phyloP scores from a whole-genome alignment of 1,140 invertebrate species.

The Drosophila auraria region DNA sequence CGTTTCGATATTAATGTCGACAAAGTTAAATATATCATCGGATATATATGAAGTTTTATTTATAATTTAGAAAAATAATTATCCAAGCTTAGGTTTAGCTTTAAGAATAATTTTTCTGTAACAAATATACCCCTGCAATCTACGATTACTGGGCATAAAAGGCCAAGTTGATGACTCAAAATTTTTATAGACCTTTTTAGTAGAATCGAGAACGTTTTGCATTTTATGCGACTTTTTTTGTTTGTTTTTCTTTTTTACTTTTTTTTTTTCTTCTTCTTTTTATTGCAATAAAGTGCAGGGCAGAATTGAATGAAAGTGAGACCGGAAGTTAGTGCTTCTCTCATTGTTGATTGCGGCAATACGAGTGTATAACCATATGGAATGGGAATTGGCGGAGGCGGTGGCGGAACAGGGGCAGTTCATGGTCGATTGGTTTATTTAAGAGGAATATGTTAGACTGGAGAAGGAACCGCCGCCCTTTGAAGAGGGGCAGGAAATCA shows the following conservation, averaged over 20 bases:
- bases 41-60: no score
- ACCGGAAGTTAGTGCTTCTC: constrained; percentile 62
- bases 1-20: no score
- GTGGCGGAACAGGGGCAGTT: constrained; percentile 19
- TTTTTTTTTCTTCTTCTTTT: neutral
- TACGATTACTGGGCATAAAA: neutral
- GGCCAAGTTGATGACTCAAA: constrained; percentile 56
- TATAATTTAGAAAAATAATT: no score
- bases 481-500: constrained; percentile 27
- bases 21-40: no score
- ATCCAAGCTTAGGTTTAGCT: neutral
- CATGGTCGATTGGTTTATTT: constrained; percentile 47
- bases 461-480: constrained; percentile 4
- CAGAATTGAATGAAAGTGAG: constrained; percentile 65
- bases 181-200: constrained; percentile 66
- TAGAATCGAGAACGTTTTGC: constrained; percentile 58
- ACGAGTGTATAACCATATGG: constrained; percentile 6
- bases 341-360: constrained; percentile 51
- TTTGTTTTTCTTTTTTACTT: constrained; percentile 21
- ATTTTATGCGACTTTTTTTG: constrained; percentile 59
- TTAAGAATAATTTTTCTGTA: neutral
- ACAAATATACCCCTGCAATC: neutral
- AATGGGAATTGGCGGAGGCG: constrained; percentile 5
- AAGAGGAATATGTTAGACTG: constrained; percentile 40
- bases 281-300: constrained; percentile 59